Base-by-base conservation (phyloP, 2,113 vertebrate genomes). In the Typhlomys cinereus region DNA sequence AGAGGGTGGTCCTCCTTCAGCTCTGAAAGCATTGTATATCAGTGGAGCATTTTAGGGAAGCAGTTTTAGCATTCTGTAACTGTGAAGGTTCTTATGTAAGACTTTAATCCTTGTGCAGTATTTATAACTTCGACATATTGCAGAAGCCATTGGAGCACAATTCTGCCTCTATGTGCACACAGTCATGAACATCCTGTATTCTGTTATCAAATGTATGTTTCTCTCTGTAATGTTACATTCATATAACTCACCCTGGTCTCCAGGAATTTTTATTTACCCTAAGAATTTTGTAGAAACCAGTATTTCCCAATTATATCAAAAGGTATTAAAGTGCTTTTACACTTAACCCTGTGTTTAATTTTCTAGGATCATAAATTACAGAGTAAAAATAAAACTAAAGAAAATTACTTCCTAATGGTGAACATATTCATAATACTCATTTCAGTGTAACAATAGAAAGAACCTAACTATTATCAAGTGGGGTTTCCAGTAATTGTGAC, bases 121-220 rank as follows among this genome's bases (percentile, higher is more conserved):
- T 95, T 92, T 94, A 92, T 91, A 96, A 91, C 95, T 90, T 54
- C 44, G 93, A 87, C 84, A 66, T 92, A 91, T 78, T 86, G 76
- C 89, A 89, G 67, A 85, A 94, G 89, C 92, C 14, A 94, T 90
- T 88, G 89, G 29, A 83, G 44, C 67, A 85, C 34, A 80, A 59
- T 50, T 83, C 61, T 78, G 61, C 12, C n/a, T 92, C 89, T 90
- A 54, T 44, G n/a, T 8, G 5, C 4, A 46, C 27, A 31, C 25
- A 6, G 41, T 5, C 46, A 3, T 36, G 21, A 12, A 4, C n/a
- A n/a, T n/a, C 6, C 21, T 76, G 21, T 57, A 76, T 18, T 52
- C 2, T 48, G 52, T 76, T 18, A 76, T 25, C 50, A 78, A n/a
- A n/a, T n/a, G n/a, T n/a, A 73, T 79, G 64, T 52, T 84, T 86